Base-by-base conservation (phyloP, 2,797 vertebrate species). In the Melanogrammus aeglefinus region DNA sequence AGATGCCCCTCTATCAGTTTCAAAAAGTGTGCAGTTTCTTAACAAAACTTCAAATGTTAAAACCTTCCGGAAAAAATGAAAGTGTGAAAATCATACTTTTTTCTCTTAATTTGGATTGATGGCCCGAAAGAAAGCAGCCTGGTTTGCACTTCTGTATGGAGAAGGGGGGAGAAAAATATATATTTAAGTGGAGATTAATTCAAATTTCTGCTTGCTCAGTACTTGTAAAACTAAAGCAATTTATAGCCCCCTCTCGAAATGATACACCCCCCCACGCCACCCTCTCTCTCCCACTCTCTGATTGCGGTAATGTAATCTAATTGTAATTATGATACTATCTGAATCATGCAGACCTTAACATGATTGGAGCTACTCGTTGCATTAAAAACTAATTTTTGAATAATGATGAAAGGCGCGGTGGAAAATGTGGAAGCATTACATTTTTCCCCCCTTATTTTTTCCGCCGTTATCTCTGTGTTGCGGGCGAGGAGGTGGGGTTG, bases 311-410 rank as follows among this genome's bases (percentile, higher is more conserved):
- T 97, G 97, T 99, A 99, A 99, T 99, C 97, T 99, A 98, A 99
- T 99, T 98, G 98, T 99, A 98, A 99, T 99, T 98, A 99, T 98
- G 98, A 99, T 99, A 97, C 95, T 97, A 99, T 99, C 97, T 97
- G 96, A 97, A 97, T 98, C 96, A 97, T 97, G 96, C 97, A 96
- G 96, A 97, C 96, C 95, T 97, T 96, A 95, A 96, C 97, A 95
- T 99, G 97, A 99, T 98, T 99, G 97, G 96, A 98, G 96, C 97
- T 96, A 97, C 96, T 98, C 96, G 96, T 97, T 98, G 97, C 97
- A 98, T 99, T 98, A 99, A 98, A 98, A 99, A 97, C 96, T 96
- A 96, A 98, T 99, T 98, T 98, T 97, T 96, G 96, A 97, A 97
- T 97, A 98, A 99, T 97, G 97, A 99, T 98, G 96, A 99, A 99